These are phyloP conservation scores for Aporophyla lueneburgensis DNA, from an alignment of 2,888 invertebrate genomes.

Conservation along the genomic window DNA sequence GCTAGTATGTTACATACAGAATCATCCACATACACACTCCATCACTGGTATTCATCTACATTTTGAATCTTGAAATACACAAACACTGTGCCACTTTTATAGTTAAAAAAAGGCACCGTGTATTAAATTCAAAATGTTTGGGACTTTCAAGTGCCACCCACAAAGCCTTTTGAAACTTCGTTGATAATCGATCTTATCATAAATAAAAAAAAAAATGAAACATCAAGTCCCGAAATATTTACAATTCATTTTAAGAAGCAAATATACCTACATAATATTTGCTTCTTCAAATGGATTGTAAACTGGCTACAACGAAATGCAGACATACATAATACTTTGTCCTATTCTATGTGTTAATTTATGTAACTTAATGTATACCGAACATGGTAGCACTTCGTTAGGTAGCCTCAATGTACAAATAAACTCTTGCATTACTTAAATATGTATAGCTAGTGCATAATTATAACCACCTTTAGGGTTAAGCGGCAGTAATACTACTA, in stretches of 20 bases:
- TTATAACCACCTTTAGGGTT: too few relatives aligned
- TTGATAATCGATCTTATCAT: slow-evolving; percentile 19
- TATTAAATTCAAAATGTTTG: neutral
- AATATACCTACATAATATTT: slow-evolving; percentile 33
- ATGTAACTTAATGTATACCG: neutral
- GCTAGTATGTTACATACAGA: too few relatives aligned
- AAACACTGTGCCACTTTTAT: neutral
- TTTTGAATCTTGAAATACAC: neutral
- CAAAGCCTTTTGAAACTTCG: neutral
- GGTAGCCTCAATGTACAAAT: slow-evolving; percentile 5
- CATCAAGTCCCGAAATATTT: slow-evolving; percentile 35
- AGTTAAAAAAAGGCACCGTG: neutral
- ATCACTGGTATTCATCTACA: neutral
- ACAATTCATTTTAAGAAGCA: slow-evolving; percentile 6
- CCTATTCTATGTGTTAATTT: slow-evolving; percentile 36
- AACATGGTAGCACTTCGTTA: slow-evolving; percentile 4
- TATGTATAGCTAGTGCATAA: too few relatives aligned
- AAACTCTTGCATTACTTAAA: neutral
- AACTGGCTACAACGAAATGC: slow-evolving; percentile 7
- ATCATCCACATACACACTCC: too few relatives aligned
- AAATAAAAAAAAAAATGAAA: slow-evolving; percentile 19
- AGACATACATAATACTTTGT: slow-evolving; percentile 22
- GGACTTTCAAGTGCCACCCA: neutral
- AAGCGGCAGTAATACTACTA: too few relatives aligned
- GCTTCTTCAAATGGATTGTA: too few relatives aligned